Evolutionary conservation across 2,888 invertebrate species (phyloP), one percentile per base, ranked within the genome.

Genomic region (Caenorhabditis imperialis): DNA sequence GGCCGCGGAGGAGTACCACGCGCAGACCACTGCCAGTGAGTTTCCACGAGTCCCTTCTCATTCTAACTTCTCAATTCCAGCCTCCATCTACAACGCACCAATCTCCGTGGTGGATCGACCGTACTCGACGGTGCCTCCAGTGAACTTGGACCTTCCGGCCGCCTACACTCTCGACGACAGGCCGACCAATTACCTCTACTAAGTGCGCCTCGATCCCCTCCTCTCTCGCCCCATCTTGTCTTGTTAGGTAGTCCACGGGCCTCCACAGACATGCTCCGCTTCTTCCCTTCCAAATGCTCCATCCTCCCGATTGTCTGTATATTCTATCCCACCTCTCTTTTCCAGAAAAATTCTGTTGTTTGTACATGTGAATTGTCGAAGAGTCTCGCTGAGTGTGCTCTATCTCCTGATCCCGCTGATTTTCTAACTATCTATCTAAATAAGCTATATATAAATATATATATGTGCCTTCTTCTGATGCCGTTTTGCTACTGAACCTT

Each of bases 121-220:
- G 37, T 85, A 83, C 69, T 77, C 83, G 14, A 79, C 83, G 50
- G 69, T 78, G 7, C 78, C 78, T 12, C 78, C 78, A 22, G 83
- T 84, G 12, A 86, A 85, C 57, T 69, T 86, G 25, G 85, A 86
- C 65, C 79, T 86, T 54, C 86, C 86, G 12, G 81, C 85, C 22
- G 83, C 86, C 3, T 83, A 86, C 75, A 79, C 84, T 30, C 76
- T 88, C 50, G 81, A 82, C 71, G 82, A 86, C 55, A 69, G 85
- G 63, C 86, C 86, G 23, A 71, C 73, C 53, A 84, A 81, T 45
- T 85, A 85, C 58, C 79, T 85, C 54, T 83, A 83, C 51, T 83
- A 73, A 61, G 16, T 44, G 12, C 44, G 18, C 25, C 18, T 40
- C n/a, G n/a, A 25, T 4, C 30, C 35, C 37, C 20, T 14, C 18